Conservation (phyloP, 2,888 invertebrate genomes). For the Ophonus ardosiacus region DNA sequence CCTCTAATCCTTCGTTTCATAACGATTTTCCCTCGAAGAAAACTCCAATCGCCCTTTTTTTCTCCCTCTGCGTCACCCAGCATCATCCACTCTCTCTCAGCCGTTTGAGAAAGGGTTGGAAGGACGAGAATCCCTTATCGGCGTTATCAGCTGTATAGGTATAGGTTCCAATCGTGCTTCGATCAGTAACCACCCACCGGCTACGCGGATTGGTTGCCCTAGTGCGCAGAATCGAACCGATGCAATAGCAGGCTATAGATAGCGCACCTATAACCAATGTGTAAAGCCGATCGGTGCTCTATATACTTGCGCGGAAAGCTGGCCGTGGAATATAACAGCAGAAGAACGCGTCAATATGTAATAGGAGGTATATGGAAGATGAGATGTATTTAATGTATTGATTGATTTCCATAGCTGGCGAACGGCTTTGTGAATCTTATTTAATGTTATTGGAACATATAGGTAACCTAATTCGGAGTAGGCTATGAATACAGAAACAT, state of each 20-base stretch:
- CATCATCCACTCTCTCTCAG: constrained; percentile 22
- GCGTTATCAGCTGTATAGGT: constrained; percentile 56
- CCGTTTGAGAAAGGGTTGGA: constrained; percentile 17
- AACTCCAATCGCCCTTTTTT: constrained; percentile 13
- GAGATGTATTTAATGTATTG: not conserved
- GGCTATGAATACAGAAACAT: too few relatives aligned
- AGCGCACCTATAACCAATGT: constrained; percentile 75
- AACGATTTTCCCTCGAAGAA: constrained; percentile 47
- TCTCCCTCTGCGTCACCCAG: not conserved
- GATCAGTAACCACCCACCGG: constrained; percentile 69
- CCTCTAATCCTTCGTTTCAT: constrained; percentile 40
- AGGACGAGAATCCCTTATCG: constrained; percentile 46
- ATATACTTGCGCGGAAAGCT: constrained; percentile 15
- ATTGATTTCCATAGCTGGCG: too few relatives aligned
- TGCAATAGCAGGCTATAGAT: constrained; percentile 77
- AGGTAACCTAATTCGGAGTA: too few relatives aligned
- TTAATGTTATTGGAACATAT: too few relatives aligned
- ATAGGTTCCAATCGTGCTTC: constrained; percentile 65
- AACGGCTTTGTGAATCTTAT: too few relatives aligned
- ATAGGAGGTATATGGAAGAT: not conserved
- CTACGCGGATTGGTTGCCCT: constrained; percentile 80
- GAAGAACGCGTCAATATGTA: too few relatives aligned
- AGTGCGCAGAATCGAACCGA: constrained; percentile 81
- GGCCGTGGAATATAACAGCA: too few relatives aligned
- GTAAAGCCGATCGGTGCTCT: constrained; percentile 51